Conservation (phyloP, 2,888 invertebrate species). For the Meiosimyza decipiens region DNA sequence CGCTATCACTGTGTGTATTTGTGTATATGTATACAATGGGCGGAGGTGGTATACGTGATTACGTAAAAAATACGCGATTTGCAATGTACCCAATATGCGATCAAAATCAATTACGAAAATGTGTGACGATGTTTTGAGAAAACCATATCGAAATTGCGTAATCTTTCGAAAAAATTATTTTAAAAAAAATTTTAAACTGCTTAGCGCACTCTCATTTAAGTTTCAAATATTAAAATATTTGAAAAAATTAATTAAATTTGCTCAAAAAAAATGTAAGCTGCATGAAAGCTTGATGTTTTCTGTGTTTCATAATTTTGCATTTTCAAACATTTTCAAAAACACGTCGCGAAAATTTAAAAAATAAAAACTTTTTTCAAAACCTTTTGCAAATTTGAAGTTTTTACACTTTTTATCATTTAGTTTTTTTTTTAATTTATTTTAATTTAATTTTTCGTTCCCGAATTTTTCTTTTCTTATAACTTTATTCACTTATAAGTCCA, state of each 20-base stretch:
- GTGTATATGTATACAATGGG: slow-evolving; percentile 20
- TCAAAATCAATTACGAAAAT: slow-evolving; percentile 27
- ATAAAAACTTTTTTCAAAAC: no score
- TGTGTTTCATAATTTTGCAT: not conserved
- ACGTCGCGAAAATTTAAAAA: no score
- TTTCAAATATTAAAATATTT: not conserved
- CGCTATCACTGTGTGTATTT: not conserved
- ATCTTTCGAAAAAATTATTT: slow-evolving; percentile 23
- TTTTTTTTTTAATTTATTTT: no score
- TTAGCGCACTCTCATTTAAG: not conserved
- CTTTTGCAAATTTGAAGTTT: no score
- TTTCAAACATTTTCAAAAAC: not conserved
- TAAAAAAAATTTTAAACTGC: slow-evolving; percentile 9
- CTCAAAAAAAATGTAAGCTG: no score
- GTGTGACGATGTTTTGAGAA: not conserved
- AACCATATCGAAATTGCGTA: slow-evolving; percentile 34
- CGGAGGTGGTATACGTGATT: slow-evolving; percentile 31
- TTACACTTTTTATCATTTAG: no score
- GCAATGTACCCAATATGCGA: not conserved
- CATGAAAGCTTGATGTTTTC: no score
- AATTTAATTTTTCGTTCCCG: not conserved
- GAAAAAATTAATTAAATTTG: not conserved
- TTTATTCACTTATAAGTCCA: slow-evolving; percentile 1
- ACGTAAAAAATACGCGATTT: slow-evolving; percentile 17
- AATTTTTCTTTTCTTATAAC: slow-evolving; percentile 10